A percentile compares a stretch with the other conserved stretches of the same genome.
Evolutionary conservation across 2,113 vertebrate species (phyloP).

Genomic region (Tichodroma muraria): DNA sequence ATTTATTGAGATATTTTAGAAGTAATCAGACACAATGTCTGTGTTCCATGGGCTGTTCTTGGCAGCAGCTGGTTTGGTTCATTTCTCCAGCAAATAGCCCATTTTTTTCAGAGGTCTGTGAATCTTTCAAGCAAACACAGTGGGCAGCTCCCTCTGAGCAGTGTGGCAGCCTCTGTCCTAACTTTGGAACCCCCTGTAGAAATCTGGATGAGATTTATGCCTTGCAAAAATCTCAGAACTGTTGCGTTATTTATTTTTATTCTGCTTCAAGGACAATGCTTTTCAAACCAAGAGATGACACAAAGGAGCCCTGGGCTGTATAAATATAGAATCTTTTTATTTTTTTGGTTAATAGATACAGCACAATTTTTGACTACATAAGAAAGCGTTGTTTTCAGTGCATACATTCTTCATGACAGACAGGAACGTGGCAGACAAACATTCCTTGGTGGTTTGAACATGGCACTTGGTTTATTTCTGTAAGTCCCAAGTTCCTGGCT

Average conservation of each 20-base stretch:
- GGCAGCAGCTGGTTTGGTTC: not conserved
- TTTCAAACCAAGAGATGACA: constrained; percentile 30
- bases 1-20: not conserved
- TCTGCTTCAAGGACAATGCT: not conserved
- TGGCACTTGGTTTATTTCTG: not conserved
- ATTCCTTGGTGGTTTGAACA: not conserved
- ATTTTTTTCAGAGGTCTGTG: not conserved
- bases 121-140: not conserved
- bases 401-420: constrained; percentile 66
- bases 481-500: not conserved
- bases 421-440: constrained; percentile 34
- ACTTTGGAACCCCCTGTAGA: not conserved
- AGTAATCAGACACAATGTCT: not conserved
- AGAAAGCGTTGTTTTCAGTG: constrained; percentile 68
- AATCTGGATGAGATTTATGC: not conserved
- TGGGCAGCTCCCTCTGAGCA: not conserved
- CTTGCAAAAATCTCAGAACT: not conserved
- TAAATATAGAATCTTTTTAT: constrained; percentile 74
- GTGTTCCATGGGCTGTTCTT: not conserved
- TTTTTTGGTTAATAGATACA: constrained; percentile 73
- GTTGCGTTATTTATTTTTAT: constrained; percentile 17
- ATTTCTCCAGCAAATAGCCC: not conserved
- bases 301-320: constrained; percentile 51
- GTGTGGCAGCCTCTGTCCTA: not conserved
- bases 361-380: constrained; percentile 66